Evolutionary conservation across 2,888 invertebrate species (phyloP).

Genomic region (Macrophya alboannulata): DNA sequence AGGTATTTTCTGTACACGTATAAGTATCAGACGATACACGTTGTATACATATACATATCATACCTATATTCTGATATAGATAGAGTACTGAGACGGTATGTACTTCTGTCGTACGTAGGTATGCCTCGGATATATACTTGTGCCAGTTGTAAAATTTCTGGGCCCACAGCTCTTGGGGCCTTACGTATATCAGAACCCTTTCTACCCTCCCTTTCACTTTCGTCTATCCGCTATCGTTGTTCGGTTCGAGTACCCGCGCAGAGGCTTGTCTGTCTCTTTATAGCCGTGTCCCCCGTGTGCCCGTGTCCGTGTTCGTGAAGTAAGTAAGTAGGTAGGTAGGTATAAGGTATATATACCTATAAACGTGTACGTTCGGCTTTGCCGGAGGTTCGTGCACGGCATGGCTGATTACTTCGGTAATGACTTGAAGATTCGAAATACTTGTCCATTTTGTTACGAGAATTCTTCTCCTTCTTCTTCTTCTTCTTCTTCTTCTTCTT

Average conservation of each 20-base stretch:
- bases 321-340: background rate
- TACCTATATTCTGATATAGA: background rate
- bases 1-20: background rate
- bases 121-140: background rate
- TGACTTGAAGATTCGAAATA: slow-evolving; percentile 37
- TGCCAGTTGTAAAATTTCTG: slow-evolving; percentile 50
- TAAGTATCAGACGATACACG: background rate
- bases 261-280: slow-evolving; percentile 43
- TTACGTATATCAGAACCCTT: slow-evolving; percentile 71
- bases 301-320: slow-evolving; percentile 24
- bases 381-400: slow-evolving; percentile 37
- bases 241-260: slow-evolving; percentile 30
- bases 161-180: slow-evolving; percentile 24
- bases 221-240: slow-evolving; percentile 71
- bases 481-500: background rate
- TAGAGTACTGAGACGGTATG: background rate
- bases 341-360: background rate
- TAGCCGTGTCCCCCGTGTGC: slow-evolving; percentile 15
- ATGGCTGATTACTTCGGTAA: slow-evolving; percentile 22
- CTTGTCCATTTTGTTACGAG: slow-evolving; percentile 7
- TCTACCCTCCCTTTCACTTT: slow-evolving; percentile 80
- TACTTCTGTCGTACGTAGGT: background rate
- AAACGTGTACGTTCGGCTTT: slow-evolving; percentile 22
- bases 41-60: no score
- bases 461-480: background rate